Evolutionary conservation across 2,113 vertebrate genomes (phyloP), one percentile per base, ranked within the genome.

Genomic region (Xyliphius kryptos): DNA sequence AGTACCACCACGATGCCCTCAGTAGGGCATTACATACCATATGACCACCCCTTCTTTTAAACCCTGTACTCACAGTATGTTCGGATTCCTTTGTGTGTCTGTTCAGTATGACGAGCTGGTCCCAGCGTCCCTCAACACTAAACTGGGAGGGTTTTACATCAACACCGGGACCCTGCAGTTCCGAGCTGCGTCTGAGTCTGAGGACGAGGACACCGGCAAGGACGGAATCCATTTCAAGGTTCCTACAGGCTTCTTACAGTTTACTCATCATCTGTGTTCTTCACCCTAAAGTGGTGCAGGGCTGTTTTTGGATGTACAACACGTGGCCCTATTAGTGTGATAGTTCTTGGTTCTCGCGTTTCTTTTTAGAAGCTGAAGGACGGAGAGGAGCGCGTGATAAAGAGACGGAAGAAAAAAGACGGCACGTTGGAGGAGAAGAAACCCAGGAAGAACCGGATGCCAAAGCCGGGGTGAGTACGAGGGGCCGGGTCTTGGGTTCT

Each of bases 141-240:
- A 98, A 78, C 92, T 95, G 0, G 96, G 96, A 76, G 96, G 96
- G 9, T 99, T 99, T 86, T 99, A 99, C 77, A 96, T 99, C 82
- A 99, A 99, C 82, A 97, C 94, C 6, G 96, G 96, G 21, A 99
- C 94, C 0, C 79, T 99, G 74, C 96, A 99, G 79, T 99, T 99
- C 85, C 91, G 96, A 59, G 83, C 94, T 8, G 90, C 94, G 4
- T 98, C 95, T 0, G 95, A 99, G 56, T 93, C 94, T 0, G 96
- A 99, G 76, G 92, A 91, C 60, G 96, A 98, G 22, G 91, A 91
- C 16, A 82, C 81, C 38, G 81, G 77, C 60, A 85, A 86, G 47
- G 91, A 92, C 22, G 86, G 91, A 68, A 91, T 88, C 70, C 87
- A 89, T 52, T 86, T 92, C 74, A 95, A 94, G 87, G 96, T 96